Evolutionary conservation across 30 jellyfish, hydroid and myxozoan genomes (phyloP), one percentile per base, ranked within the genome.

Genomic region (Sanderia malayensis): DNA sequence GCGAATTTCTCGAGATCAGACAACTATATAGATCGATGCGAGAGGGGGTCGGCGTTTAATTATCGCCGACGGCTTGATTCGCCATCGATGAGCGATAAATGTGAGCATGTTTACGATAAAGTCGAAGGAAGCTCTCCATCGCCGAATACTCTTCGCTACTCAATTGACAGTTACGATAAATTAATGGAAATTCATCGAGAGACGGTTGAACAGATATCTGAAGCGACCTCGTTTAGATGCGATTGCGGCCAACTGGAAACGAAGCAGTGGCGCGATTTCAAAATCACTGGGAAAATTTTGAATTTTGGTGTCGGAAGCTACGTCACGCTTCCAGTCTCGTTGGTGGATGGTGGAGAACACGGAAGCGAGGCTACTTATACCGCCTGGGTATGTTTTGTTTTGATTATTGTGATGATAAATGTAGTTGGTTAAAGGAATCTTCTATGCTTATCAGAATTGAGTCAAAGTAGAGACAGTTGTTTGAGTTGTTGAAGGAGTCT

Each of bases 371-470:
- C 37, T 57, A 46, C 70, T n/a, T 83, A 82, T 66, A 74, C 95
- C 10, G 97, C 97, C 18, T 89, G 97, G 97, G 97, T 89, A 61
- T 61, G 96, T 73, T 34, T 28, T 4, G 17, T 3, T 23, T 6
- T 9, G 37, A 13, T 59, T 34, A 22, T n/a, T n/a, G n/a, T n/a
- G n/a, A n/a, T n/a, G n/a, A n/a, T n/a, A n/a, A n/a, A n/a, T n/a
- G n/a, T n/a, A n/a, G n/a, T n/a, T n/a, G n/a, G n/a, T n/a, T n/a
- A n/a, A n/a, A n/a, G n/a, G n/a, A n/a, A n/a, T n/a, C n/a, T n/a
- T n/a, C n/a, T n/a, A n/a, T n/a, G n/a, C n/a, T n/a, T n/a, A n/a
- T n/a, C n/a, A n/a, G n/a, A n/a, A n/a, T n/a, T n/a, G n/a, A n/a
- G n/a, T n/a, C n/a, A n/a, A n/a, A n/a, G n/a, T n/a, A n/a, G n/a